Evolutionary conservation across 2,113 vertebrate species (phyloP), one percentile per base, ranked within the genome.

Genomic region (Thymallus thymallus): DNA sequence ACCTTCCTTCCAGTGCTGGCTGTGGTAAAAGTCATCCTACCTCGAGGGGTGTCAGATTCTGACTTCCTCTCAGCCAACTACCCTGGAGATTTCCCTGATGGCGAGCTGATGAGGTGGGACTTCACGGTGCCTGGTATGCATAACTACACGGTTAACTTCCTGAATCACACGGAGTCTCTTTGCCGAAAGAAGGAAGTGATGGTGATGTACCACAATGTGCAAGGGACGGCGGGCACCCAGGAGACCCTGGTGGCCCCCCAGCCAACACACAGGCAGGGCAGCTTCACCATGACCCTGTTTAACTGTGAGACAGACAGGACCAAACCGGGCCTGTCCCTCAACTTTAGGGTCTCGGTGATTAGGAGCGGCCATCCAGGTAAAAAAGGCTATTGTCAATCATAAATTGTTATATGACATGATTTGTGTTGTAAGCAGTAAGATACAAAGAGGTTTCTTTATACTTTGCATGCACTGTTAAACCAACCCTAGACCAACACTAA

Each of bases 51-150:
- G 5, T 93, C 94, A 5, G 77, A 90, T 0, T 73, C 91, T 0
- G 90, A 87, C 5, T 90, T 98, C 75, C 88, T 94, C 90, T 93
- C 95, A 0, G 90, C 96, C 18, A 95, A 95, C 87, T 98, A 95
- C 62, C 93, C 92, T 0, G 1, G 0, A 0, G 87, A 90, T 30
- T 95, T 97, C 63, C 95, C 95, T 0, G 85, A 92, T 58, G 85
- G 92, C 0, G 88, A 95, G 69, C 91, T 92, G 68, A 95, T 96
- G 92, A 93, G 87, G 0, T 99, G 96, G 97, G 90, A 93, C 78
- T 96, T 98, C 22, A 71, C 78, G 0, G 29, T 98, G 10, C 96
- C 95, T 0, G 75, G 84, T 1, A 94, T 84, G 81, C 91, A 98
- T 88, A 94, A 96, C 88, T 95, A 95, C 58, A 92, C 90, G 0